phyloP scores from a whole-genome alignment of 2,888 invertebrate species.

The Lepidocyrtinus sp. region DNA sequence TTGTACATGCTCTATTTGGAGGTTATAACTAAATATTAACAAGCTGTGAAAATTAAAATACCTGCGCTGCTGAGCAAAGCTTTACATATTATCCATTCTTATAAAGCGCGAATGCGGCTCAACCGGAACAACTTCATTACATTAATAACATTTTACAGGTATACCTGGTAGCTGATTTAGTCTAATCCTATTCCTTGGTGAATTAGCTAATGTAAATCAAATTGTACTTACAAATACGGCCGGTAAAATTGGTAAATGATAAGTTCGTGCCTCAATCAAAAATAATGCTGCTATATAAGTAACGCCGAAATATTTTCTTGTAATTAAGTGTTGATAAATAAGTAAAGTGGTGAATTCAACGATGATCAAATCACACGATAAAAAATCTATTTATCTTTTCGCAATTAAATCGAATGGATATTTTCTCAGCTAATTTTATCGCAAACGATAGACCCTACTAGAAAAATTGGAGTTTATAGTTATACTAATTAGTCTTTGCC shows the following conservation, averaged over 20 bases:
- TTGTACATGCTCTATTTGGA: too few species aligned
- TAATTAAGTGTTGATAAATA: not conserved
- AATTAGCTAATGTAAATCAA: not conserved
- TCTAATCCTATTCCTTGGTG: too few species aligned
- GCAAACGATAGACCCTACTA: slow-evolving; percentile 46
- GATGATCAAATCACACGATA: slow-evolving; percentile 28
- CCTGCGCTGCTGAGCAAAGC: slow-evolving; percentile 53
- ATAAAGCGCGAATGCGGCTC: too few species aligned
- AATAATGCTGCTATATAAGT: not conserved
- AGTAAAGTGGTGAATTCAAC: not conserved
- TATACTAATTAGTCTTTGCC: too few species aligned
- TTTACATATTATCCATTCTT: slow-evolving; percentile 30
- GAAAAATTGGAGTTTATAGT: not conserved
- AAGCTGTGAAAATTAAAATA: slow-evolving; percentile 54
- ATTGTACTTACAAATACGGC: not conserved
- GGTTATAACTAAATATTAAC: slow-evolving; percentile 4
- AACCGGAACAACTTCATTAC: too few species aligned
- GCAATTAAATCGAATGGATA: slow-evolving; percentile 40
- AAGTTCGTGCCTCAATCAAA: slow-evolving; percentile 42
- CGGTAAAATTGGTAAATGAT: not conserved
- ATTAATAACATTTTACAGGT: too few species aligned
- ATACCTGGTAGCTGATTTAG: too few species aligned
- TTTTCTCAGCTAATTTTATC: slow-evolving; percentile 53
- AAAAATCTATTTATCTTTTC: slow-evolving; percentile 44
- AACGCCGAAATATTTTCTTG: not conserved